Evolutionary conservation across 1,140 invertebrate genomes (phyloP), one percentile per base, ranked within the genome.

Genomic region (Apis florea): DNA sequence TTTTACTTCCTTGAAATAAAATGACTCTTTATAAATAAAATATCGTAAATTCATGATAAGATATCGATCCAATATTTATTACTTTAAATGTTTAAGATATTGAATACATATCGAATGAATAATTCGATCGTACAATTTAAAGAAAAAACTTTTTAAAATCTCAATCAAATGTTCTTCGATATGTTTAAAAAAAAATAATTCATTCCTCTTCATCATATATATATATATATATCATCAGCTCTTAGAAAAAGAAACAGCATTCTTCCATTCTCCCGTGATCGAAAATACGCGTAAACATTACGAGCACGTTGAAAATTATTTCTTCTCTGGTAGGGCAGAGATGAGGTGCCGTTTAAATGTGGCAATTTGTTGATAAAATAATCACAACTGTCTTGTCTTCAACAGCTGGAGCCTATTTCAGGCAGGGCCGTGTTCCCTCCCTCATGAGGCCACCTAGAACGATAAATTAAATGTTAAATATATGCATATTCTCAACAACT

Each of bases 301-400:
- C 49, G 74, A 78, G 70, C 63, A 73, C 71, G 74, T 84, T 64
- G 73, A 68, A n/a, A 77, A 68, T 56, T 74, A 66, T 58, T 53
- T 74, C 69, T 59, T 40, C 82, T 77, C 79, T 6, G 59, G 63
- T 80, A 83, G 70, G 72, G 74, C 80, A 78, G 56, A 31, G 77
- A 64, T 61, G 74, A 86, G 80, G 80, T 78, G 75, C 74, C 69
- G 84, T 83, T 70, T 86, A 86, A 87, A 87, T 87, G 82, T 87
- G 78, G 85, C 85, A 86, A 87, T 87, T 87, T 80, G 85, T 87
- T 87, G 85, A 87, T 87, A 87, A 87, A 87, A 86, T 87, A 86
- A 87, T 87, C 77, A 72, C 78, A 70, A 81, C 80, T 58, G 85
- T 81, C 82, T 79, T 72, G 70, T 69, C 80, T 81, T 86, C 82